Evolutionary conservation across 2,888 invertebrate genomes (phyloP).

Genomic region (Tipula vernalis): DNA sequence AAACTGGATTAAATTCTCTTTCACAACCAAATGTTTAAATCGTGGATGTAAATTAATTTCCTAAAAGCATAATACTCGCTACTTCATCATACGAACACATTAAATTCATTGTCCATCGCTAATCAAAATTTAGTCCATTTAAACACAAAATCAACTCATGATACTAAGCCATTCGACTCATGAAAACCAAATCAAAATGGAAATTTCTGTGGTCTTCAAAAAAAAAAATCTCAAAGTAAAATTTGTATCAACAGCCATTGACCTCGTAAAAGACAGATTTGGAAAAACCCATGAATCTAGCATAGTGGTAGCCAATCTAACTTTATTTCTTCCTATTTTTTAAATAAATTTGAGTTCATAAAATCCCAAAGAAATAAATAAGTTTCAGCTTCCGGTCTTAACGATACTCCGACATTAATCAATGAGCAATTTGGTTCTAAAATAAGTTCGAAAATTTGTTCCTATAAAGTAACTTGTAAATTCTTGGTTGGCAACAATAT

Average conservation of each 20-base stretch:
- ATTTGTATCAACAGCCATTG: neutral
- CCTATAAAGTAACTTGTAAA: neutral
- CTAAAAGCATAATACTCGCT: neutral
- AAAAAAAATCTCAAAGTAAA: neutral
- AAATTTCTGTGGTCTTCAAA: neutral
- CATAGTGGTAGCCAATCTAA: neutral
- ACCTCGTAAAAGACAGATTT: neutral
- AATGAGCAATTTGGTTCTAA: neutral
- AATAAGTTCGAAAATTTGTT: neutral
- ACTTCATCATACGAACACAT: neutral
- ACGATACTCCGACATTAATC: neutral
- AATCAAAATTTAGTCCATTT: too few species aligned
- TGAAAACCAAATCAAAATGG: neutral
- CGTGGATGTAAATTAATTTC: neutral
- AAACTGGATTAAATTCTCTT: too few species aligned
- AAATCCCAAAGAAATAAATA: neutral
- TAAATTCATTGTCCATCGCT: neutral
- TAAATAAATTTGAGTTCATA: neutral
- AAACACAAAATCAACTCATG: too few species aligned
- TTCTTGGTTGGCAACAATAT: neutral
- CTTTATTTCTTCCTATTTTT: neutral
- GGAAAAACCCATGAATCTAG: neutral
- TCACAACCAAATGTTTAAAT: too few species aligned
- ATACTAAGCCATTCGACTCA: too few species aligned
- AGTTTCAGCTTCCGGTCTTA: neutral